Evolutionary conservation across 1,140 invertebrate species (phyloP), one percentile per base, ranked within the genome.

Genomic region (Eumeta japonica): DNA sequence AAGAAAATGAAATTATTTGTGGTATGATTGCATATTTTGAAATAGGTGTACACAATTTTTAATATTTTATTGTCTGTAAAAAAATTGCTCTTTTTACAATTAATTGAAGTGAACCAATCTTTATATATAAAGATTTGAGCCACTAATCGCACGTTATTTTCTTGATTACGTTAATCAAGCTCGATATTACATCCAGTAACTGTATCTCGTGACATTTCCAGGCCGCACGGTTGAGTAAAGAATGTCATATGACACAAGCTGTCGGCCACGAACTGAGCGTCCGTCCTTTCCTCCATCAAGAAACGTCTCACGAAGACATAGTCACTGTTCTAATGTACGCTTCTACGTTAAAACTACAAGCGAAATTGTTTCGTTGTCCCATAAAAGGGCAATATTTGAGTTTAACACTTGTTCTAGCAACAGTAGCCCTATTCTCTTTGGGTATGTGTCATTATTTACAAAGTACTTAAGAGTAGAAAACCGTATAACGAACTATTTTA

Each of bases 201-300:
- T n/a, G n/a, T n/a, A n/a, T n/a, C n/a, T n/a, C n/a, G n/a, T n/a
- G n/a, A n/a, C n/a, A n/a, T n/a, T n/a, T n/a, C n/a, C n/a, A 91
- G 84, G 89, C 89, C 16, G 86, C 89, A 10, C 77, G 88, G 28
- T 78, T 92, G 52, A 87, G 88, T 2, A 82, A 80, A n/a, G 81
- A 83, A 5, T 89, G 87, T 52, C 77, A 80, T 9, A 80, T 78
- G 50, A 81, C 87, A 12, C 81, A 82, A 62, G 77, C 73, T 28
- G 81, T 88, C 41, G 88, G 88, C 0, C 88, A 90, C 53, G 85
- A 90, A 62, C 79, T 89, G 30, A 76, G 86, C 19, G 80, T 82
- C n/a, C 75, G 87, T 15, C 87, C 88, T 2, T 89, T 88, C 57
- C 82, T 87, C 2, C 87, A 90, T 74, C 85, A 88, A 63, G 81